phyloP scores from a whole-genome alignment of 2,797 vertebrate species.

The Gobio occitaniae region DNA sequence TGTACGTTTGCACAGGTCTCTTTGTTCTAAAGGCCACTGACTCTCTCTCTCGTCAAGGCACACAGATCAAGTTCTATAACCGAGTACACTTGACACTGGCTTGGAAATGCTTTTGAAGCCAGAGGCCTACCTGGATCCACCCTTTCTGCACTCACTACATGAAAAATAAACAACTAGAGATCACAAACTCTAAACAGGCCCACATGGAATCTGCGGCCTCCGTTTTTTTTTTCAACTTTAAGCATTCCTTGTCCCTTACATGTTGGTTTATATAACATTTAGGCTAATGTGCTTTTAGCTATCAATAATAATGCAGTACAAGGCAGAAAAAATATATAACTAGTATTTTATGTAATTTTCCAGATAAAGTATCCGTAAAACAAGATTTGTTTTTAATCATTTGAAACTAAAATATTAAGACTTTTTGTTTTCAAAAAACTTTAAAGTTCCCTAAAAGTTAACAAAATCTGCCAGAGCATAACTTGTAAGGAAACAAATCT shows the following conservation, averaged over 20 bases:
- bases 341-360: background rate
- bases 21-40: slow-evolving; percentile 70
- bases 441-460: background rate
- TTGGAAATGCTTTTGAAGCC: slow-evolving; percentile 45
- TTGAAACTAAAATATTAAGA: no score
- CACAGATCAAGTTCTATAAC: slow-evolving; percentile 38
- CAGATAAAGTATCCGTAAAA: background rate
- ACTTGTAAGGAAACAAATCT: background rate
- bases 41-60: slow-evolving; percentile 27
- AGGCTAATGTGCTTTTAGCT: background rate
- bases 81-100: slow-evolving; percentile 28
- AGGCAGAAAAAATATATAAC: background rate
- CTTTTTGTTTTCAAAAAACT: no score
- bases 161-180: slow-evolving; percentile 9
- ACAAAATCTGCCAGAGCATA: background rate
- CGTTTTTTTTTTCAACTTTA: background rate
- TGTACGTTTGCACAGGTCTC: slow-evolving; percentile 71
- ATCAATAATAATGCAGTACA: background rate
- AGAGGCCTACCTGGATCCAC: background rate
- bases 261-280: background rate
- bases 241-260: background rate
- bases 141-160: background rate
- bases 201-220: background rate
- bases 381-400: no score
- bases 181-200: background rate